Conservation (phyloP, 1,140 invertebrate genomes). For the Anoplolepis gracilipes region DNA sequence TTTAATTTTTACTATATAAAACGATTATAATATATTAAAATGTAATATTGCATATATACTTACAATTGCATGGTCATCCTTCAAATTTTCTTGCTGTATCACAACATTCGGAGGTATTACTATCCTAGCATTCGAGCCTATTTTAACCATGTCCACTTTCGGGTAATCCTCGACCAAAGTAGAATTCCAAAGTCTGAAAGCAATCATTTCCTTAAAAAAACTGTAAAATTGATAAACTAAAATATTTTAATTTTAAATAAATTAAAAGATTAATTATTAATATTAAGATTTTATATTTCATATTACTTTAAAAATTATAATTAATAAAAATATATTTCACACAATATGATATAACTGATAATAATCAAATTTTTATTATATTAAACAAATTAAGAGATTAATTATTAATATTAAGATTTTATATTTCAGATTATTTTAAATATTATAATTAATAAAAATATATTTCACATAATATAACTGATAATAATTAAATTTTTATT, state of each 20-base stretch:
- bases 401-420: no score
- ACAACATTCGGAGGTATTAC: slow-evolving; percentile 89
- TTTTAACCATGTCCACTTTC: slow-evolving; percentile 92
- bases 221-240: slow-evolving; percentile 1
- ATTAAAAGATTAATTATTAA: not conserved
- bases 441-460: not conserved
- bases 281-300: no score
- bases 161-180: slow-evolving; percentile 95
- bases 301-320: not conserved
- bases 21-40: not conserved
- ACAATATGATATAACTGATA: not conserved
- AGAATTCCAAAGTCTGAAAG: slow-evolving; percentile 93
- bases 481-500: slow-evolving; percentile 23
- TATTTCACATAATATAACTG: not conserved
- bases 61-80: slow-evolving; percentile 89
- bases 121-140: slow-evolving; percentile 92
- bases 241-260: no score
- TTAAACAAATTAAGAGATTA: not conserved
- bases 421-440: no score
- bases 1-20: not conserved
- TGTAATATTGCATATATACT: slow-evolving; percentile 64
- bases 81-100: slow-evolving; percentile 90
- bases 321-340: not conserved
- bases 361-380: not conserved
- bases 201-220: not conserved